A percentile compares a stretch with the other conserved stretches of the same genome.
Evolutionary conservation across 2,113 vertebrate genomes (phyloP).

Genomic region (Peromyscus leucopus): DNA sequence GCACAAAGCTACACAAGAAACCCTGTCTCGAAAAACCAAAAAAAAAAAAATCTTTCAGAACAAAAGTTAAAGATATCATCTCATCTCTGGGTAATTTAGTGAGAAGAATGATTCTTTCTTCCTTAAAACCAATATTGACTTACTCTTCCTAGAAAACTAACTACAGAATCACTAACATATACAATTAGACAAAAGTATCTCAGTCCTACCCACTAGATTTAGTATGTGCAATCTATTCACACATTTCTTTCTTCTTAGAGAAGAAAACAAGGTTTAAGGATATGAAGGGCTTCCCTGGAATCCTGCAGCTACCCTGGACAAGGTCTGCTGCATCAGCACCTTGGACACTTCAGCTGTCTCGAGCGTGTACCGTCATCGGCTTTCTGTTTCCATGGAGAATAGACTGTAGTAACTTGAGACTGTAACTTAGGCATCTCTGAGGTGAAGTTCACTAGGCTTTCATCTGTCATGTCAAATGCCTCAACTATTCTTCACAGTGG

Average conservation of each 20-base stretch:
- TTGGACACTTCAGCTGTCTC: too few species aligned
- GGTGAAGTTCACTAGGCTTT: neutral
- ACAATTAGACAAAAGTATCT: neutral
- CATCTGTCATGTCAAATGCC: neutral
- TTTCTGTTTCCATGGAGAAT: neutral
- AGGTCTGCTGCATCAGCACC: neutral
- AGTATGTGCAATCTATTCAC: neutral
- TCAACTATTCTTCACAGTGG: conserved; percentile 85
- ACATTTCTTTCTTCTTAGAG: neutral
- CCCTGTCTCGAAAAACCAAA: too few species aligned
- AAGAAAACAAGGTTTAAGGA: neutral
- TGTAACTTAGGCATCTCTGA: neutral
- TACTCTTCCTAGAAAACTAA: too few species aligned
- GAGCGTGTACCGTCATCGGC: neutral
- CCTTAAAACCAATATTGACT: too few species aligned
- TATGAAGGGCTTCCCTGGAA: neutral
- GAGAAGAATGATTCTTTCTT: too few species aligned
- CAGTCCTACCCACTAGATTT: neutral
- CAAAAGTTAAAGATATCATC: too few species aligned
- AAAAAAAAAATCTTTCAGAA: too few species aligned
- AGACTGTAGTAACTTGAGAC: neutral
- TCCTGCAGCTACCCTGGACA: neutral
- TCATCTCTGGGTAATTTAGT: too few species aligned
- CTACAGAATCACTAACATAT: too few species aligned
- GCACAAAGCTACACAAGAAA: too few species aligned